Conservation (phyloP, 2,797 vertebrate species). For the Helarctos malayanus region DNA sequence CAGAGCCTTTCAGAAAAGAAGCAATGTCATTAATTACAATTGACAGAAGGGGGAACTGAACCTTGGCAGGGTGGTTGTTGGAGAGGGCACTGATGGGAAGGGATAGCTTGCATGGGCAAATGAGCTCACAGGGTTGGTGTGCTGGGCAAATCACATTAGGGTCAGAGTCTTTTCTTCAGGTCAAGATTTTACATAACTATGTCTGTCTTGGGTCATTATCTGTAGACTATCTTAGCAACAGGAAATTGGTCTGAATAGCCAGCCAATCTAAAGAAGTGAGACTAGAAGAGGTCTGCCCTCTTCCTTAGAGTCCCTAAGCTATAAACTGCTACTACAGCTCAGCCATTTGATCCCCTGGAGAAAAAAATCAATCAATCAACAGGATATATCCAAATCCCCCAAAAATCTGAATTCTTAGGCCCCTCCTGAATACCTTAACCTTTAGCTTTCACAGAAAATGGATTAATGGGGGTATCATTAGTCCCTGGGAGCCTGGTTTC, state of each 20-base stretch:
- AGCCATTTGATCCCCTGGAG: not conserved
- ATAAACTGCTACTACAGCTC: not conserved
- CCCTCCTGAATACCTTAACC: not conserved
- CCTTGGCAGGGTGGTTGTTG: not conserved
- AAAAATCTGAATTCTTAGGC: not conserved
- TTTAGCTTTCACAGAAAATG: constrained; percentile 29
- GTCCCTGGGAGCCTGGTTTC: not conserved
- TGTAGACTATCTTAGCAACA: not conserved
- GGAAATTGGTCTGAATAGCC: not conserved
- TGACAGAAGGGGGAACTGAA: not conserved
- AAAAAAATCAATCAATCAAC: not conserved
- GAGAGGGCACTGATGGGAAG: not conserved
- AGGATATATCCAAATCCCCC: not conserved
- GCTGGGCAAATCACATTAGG: not conserved
- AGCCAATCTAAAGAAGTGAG: not conserved
- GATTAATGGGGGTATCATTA: not conserved
- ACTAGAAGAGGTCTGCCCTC: not conserved
- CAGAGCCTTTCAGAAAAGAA: not conserved
- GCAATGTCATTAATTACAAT: not conserved
- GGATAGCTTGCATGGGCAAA: not conserved
- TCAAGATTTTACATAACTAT: constrained; percentile 14
- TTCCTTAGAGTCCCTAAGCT: not conserved
- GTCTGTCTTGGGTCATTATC: constrained; percentile 2
- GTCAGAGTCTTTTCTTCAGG: constrained; percentile 22
- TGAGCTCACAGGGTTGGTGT: not conserved